Evolutionary conservation across 2,888 invertebrate genomes (phyloP).

Genomic region (Tetranychus piercei): DNA sequence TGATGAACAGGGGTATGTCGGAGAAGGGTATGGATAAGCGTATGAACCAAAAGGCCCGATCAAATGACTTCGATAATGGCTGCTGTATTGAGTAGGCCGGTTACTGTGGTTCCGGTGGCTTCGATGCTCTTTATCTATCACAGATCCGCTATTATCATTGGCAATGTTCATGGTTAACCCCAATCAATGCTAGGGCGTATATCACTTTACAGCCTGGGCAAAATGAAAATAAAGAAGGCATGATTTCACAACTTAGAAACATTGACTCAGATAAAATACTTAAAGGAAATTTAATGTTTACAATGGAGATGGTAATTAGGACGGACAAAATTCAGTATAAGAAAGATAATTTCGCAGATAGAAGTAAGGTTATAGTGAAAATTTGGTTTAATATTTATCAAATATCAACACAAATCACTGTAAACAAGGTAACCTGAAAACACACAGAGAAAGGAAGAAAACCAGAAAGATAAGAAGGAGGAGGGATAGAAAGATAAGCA

Average conservation of each 20-base stretch:
- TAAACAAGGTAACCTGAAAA: neutral
- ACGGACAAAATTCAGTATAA: neutral
- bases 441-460: neutral
- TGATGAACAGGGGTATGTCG: neutral
- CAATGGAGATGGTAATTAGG: neutral
- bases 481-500: neutral
- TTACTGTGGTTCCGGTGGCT: neutral
- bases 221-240: neutral
- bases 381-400: neutral
- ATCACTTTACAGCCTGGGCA: neutral
- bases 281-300: neutral
- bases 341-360: neutral
- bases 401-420: neutral
- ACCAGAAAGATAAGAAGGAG: neutral
- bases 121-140: slow-evolving; percentile 8
- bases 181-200: neutral
- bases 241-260: neutral
- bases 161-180: neutral
- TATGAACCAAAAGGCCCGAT: slow-evolving; percentile 3
- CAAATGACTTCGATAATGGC: slow-evolving; percentile 9
- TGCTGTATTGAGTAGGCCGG: neutral
- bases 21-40: slow-evolving; percentile 8
- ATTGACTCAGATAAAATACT: neutral
- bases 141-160: slow-evolving; percentile 2
- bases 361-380: neutral